These are phyloP conservation scores for Tringa solitaria DNA, from an alignment of 2,113 vertebrate species.

Conservation along the genomic window DNA sequence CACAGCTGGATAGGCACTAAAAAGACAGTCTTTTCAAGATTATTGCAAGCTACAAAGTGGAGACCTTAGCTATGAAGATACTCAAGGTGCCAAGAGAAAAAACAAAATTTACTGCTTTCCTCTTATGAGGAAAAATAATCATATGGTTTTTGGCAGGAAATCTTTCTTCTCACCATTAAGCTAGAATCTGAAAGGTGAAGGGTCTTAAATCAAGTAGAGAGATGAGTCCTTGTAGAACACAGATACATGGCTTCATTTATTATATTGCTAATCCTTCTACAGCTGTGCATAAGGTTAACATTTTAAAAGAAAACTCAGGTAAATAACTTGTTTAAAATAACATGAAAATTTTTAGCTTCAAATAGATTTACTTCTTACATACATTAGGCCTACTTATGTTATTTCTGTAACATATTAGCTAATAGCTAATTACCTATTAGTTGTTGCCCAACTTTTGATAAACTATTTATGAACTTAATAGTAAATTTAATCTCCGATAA, in stretches of 20 bases:
- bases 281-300: not conserved
- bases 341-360: not conserved
- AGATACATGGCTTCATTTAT: not conserved
- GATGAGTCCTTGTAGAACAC: not conserved
- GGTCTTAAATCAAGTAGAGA: not conserved
- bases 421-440: not conserved
- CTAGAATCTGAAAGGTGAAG: not conserved
- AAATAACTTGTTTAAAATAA: not conserved
- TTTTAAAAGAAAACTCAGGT: not conserved
- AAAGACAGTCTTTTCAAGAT: not conserved
- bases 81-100: not conserved
- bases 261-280: not conserved
- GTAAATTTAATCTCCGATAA: too few species aligned
- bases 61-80: not conserved
- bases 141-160: not conserved
- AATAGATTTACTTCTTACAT: not conserved
- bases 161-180: not conserved
- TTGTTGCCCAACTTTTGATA: not conserved
- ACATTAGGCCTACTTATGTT: not conserved
- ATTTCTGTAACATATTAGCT: not conserved
- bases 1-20: not conserved
- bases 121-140: not conserved
- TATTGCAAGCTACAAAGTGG: not conserved
- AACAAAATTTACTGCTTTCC: not conserved
- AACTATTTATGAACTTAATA: not conserved